Conservation (phyloP, 2,888 invertebrate species). For the Dryocosmus kuriphilus region DNA sequence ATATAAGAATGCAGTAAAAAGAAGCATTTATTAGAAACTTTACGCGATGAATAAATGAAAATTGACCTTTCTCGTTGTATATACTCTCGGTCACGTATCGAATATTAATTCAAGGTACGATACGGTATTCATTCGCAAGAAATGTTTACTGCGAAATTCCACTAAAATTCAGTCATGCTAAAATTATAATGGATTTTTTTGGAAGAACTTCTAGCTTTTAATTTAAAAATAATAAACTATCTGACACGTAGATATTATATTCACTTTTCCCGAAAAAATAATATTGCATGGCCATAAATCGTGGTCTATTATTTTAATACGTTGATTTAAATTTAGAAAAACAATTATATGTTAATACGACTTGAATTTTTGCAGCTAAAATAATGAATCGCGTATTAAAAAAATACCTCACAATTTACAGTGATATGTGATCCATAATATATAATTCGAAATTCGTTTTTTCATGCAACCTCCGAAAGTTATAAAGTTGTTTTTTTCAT, state of each 20-base stretch:
- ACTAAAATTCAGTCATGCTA: constrained; percentile 55
- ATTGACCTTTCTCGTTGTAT: constrained; percentile 55
- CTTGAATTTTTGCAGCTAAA: too few relatives aligned
- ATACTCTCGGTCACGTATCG: constrained; percentile 60
- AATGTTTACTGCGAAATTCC: constrained; percentile 55
- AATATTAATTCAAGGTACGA: constrained; percentile 62
- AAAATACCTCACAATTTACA: too few relatives aligned
- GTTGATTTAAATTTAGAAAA: too few relatives aligned
- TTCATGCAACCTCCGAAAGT: too few relatives aligned
- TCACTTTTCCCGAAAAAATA: not conserved
- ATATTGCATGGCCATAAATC: not conserved
- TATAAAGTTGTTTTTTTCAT: too few relatives aligned
- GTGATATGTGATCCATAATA: too few relatives aligned
- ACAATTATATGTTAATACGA: too few relatives aligned
- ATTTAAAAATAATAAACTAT: not conserved
- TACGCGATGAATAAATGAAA: constrained; percentile 53
- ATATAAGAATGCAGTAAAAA: too few relatives aligned
- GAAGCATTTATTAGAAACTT: too few relatives aligned
- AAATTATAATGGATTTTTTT: not conserved
- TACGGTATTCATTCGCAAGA: constrained; percentile 56
- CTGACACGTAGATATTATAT: not conserved
- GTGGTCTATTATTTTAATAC: not conserved
- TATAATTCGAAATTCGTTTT: too few relatives aligned
- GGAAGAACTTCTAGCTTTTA: not conserved
- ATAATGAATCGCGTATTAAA: not conserved